These are phyloP conservation scores for Gavia stellata DNA, from an alignment of 2,113 vertebrate species.

Conservation along the genomic window DNA sequence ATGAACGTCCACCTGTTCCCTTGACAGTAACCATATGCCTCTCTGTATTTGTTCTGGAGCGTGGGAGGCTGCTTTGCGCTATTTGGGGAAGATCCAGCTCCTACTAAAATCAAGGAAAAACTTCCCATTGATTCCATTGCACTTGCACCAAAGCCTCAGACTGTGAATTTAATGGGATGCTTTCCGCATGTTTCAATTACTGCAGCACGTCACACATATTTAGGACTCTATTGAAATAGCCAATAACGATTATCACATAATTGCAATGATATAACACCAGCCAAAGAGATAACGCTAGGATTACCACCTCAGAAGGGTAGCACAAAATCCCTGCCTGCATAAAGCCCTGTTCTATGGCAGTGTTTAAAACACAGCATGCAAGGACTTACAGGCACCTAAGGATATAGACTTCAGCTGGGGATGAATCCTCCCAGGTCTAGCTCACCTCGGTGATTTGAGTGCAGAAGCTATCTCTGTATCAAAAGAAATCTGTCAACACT, in stretches of 20 bases:
- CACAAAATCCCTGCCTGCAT: background rate
- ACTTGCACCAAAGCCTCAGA: background rate
- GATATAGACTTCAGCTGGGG: background rate
- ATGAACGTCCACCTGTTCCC: constrained; percentile 49
- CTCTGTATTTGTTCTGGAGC: background rate
- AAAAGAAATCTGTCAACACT: constrained; percentile 39
- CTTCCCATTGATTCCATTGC: background rate
- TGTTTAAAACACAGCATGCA: background rate
- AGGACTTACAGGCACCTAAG: background rate
- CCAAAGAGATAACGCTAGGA: background rate
- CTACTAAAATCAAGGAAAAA: background rate
- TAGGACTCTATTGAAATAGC: background rate
- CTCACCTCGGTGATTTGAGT: background rate
- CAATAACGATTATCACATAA: background rate
- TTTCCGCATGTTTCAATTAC: background rate
- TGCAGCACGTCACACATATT: background rate
- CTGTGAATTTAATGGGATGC: background rate
- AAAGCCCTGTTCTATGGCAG: background rate
- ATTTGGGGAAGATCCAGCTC: constrained; percentile 52
- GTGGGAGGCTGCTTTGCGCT: background rate
- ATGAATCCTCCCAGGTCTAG: background rate
- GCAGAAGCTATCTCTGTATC: background rate
- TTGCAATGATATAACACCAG: background rate
- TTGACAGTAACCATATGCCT: constrained; percentile 54
- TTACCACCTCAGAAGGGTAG: background rate